These are phyloP conservation scores for Actenoides hombroni DNA, from an alignment of 2,113 vertebrate species.

Conservation along the genomic window DNA sequence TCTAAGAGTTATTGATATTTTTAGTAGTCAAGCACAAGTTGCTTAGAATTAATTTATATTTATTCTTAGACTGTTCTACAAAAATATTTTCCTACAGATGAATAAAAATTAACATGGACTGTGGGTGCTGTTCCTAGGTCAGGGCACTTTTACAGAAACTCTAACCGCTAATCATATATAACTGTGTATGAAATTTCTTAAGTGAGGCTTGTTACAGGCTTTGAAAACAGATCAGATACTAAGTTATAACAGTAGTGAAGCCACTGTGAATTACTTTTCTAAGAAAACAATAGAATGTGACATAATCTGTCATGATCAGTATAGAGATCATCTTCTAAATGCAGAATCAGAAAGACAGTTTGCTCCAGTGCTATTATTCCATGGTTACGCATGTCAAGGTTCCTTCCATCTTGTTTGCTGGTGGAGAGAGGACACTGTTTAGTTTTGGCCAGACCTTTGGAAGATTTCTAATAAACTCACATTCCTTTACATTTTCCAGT, in stretches of 20 bases:
- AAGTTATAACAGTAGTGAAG: not conserved
- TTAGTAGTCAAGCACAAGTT: not conserved
- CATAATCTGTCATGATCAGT: not conserved
- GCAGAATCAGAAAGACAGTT: not conserved
- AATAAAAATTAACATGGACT: not conserved
- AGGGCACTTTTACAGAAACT: not conserved
- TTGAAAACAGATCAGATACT: not conserved
- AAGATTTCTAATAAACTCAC: not conserved
- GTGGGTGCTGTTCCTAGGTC: not conserved
- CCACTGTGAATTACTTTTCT: not conserved
- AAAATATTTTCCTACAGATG: not conserved
- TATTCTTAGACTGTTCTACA: not conserved
- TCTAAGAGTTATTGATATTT: not conserved
- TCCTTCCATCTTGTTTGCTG: not conserved
- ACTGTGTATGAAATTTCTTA: not conserved
- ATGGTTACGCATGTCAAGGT: not conserved
- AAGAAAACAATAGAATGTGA: not conserved
- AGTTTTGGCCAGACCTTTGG: not conserved
- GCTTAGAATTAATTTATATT: not conserved
- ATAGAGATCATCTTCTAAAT: not conserved
- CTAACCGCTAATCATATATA: not conserved
- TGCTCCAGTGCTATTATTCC: not conserved
- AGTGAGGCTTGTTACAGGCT: not conserved
- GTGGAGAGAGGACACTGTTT: not conserved
- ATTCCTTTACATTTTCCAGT: not conserved